phyloP scores from a whole-genome alignment of 2,888 invertebrate species.

The Formica aserva region DNA sequence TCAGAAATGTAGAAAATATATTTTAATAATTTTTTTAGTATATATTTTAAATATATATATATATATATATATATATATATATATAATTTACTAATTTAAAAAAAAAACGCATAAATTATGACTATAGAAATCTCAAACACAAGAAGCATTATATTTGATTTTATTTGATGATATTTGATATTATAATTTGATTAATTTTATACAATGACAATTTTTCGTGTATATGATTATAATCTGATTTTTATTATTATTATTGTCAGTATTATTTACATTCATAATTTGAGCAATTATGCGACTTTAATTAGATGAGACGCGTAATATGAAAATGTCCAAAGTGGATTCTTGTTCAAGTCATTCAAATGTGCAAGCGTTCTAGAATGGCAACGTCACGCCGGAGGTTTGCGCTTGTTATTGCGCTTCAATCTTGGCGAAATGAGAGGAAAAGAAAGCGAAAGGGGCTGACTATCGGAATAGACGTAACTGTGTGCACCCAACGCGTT shows the following conservation, averaged over 20 bases:
- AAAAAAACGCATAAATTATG: neutral
- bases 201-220: neutral
- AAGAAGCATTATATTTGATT: neutral
- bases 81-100: neutral
- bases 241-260: neutral
- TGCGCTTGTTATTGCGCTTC: conserved; percentile 23
- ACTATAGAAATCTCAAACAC: neutral
- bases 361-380: neutral
- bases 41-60: neutral
- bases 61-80: no score
- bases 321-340: neutral
- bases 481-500: conserved; percentile 26
- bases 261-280: neutral
- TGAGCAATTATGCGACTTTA: neutral
- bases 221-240: neutral
- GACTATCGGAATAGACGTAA: conserved; percentile 39
- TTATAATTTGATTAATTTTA: neutral
- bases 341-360: neutral
- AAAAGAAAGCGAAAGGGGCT: conserved; percentile 40
- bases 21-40: neutral
- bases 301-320: neutral
- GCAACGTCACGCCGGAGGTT: neutral
- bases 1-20: neutral
- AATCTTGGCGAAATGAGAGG: conserved; percentile 38
- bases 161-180: no score